Conservation (phyloP, 2,797 vertebrate species). For the Sebastes vulpes region DNA sequence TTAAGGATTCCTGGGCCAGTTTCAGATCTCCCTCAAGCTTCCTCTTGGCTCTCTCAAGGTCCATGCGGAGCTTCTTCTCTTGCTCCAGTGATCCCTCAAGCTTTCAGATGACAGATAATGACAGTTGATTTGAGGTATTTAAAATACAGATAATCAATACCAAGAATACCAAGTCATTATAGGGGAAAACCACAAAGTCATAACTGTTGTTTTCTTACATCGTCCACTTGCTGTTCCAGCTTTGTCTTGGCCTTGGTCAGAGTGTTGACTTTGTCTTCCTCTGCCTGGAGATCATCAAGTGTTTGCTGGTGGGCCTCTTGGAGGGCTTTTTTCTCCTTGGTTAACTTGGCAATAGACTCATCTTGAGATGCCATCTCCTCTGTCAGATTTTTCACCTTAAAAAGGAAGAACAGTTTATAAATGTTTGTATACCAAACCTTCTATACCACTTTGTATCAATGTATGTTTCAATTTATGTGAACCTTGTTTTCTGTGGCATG, state of each 20-base stretch:
- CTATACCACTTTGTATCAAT: neutral
- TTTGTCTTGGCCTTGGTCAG: slow-evolving; percentile 90
- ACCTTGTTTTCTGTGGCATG: slow-evolving; percentile 87
- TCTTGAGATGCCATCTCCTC: slow-evolving; percentile 91
- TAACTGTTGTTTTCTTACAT: slow-evolving; percentile 79
- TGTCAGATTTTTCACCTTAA: slow-evolving; percentile 88
- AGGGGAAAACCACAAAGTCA: neutral
- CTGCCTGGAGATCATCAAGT: slow-evolving; percentile 90
- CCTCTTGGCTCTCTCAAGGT: slow-evolving; percentile 90
- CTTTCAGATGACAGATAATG: slow-evolving; percentile 61
- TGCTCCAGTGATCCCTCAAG: slow-evolving; percentile 90
- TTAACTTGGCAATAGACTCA: slow-evolving; percentile 88
- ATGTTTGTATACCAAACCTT: too few species aligned
- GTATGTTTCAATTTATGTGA: neutral
- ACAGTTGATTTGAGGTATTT: neutral
- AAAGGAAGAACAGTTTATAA: too few species aligned
- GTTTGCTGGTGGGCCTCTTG: slow-evolving; percentile 89
- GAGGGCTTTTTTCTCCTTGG: slow-evolving; percentile 88
- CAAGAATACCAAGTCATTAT: neutral
- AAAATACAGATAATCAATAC: neutral
- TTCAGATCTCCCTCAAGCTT: slow-evolving; percentile 93
- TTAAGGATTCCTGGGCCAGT: slow-evolving; percentile 89
- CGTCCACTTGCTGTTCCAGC: slow-evolving; percentile 92
- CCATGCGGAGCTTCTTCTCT: slow-evolving; percentile 90
- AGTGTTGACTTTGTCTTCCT: slow-evolving; percentile 92